phyloP scores from a whole-genome alignment of 2,888 invertebrate species.

The Eupithecia pulchellata region DNA sequence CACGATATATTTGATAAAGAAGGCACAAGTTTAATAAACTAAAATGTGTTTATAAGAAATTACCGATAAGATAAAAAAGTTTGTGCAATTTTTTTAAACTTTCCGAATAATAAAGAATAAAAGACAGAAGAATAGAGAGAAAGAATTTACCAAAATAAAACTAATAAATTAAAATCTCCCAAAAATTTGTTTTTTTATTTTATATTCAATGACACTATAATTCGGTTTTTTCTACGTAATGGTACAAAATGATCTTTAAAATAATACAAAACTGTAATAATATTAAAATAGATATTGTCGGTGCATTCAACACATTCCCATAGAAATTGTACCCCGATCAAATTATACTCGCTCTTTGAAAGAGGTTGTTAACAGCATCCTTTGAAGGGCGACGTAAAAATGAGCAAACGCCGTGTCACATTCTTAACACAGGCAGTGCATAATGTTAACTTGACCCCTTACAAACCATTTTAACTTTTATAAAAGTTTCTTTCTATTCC shows the following conservation, averaged over 20 bases:
- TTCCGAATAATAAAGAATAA: no score
- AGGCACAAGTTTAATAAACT: conserved; percentile 17
- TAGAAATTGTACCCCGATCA: conserved; percentile 83
- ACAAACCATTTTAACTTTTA: conserved; percentile 75
- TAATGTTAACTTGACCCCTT: conserved; percentile 80
- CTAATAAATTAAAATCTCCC: background rate
- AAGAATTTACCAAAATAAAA: no score
- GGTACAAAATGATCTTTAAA: background rate
- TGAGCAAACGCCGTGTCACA: conserved; percentile 82
- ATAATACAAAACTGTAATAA: conserved; percentile 4
- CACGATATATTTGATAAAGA: conserved; percentile 49
- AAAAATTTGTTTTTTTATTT: background rate
- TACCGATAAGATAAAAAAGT: background rate
- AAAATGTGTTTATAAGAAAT: background rate
- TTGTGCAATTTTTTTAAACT: no score
- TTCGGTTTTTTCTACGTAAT: background rate
- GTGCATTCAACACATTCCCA: conserved; percentile 73
- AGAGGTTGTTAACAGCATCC: conserved; percentile 84
- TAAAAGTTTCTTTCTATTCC: conserved; percentile 70
- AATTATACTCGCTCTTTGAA: conserved; percentile 83
- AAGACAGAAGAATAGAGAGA: no score
- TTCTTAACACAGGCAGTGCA: conserved; percentile 73
- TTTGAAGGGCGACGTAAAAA: conserved; percentile 79
- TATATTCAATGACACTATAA: background rate
- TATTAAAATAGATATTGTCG: conserved; percentile 50